Conservation (phyloP, 2,888 invertebrate genomes). For the Diarsia dahlii region DNA sequence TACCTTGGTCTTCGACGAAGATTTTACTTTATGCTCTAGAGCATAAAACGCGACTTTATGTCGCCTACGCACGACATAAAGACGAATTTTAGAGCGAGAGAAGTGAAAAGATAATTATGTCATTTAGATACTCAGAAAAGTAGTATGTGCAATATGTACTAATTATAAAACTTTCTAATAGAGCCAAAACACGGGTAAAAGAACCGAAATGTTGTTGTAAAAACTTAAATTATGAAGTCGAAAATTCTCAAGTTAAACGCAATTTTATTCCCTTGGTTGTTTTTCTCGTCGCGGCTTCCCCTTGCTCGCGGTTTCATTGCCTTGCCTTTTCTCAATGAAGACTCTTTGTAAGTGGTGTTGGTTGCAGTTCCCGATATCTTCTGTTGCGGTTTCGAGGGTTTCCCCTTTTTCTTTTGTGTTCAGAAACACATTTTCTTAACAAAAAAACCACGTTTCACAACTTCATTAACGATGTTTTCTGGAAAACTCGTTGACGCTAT, state of each 20-base stretch:
- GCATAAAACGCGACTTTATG: no score
- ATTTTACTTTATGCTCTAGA: no score
- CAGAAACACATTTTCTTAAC: slow-evolving; percentile 10
- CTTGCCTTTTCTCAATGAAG: slow-evolving; percentile 24
- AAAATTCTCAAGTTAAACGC: slow-evolving; percentile 21
- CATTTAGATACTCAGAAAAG: no score
- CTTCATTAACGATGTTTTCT: slow-evolving; percentile 29
- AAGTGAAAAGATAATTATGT: no score
- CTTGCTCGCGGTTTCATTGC: slow-evolving; percentile 23
- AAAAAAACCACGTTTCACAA: not conserved
- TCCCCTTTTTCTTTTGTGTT: slow-evolving; percentile 24
- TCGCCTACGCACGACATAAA: no score
- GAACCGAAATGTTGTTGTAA: not conserved
- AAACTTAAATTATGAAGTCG: not conserved
- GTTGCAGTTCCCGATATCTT: slow-evolving; percentile 33
- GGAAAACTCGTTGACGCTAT: slow-evolving; percentile 5
- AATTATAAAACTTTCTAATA: not conserved
- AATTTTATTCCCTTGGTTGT: slow-evolving; percentile 30
- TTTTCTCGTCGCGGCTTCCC: slow-evolving; percentile 25
- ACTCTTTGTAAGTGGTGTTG: slow-evolving; percentile 24
- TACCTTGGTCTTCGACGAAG: no score
- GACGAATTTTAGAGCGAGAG: no score
- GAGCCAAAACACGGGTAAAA: not conserved
- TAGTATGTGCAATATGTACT: no score
- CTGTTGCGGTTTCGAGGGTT: slow-evolving; percentile 27